Percentiles rank a stretch among this genome's conserved stretches.
These are phyloP conservation scores for Pangasianodon gigas DNA, from an alignment of 2,113 vertebrate species.

Conservation along the genomic window DNA sequence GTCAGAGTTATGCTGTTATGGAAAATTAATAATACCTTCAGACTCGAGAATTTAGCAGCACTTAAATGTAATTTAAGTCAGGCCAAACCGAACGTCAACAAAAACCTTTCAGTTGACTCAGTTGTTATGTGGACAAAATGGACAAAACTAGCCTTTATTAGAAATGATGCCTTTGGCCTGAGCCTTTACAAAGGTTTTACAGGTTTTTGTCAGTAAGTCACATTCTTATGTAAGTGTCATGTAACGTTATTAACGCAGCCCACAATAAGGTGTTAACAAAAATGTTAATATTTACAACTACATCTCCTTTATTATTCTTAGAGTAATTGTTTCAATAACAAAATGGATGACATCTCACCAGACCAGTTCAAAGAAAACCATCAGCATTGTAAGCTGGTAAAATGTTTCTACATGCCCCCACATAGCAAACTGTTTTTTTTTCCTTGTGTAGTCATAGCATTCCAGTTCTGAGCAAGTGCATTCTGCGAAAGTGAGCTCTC, in stretches of 20 bases:
- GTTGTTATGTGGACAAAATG: neutral
- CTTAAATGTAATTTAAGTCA: neutral
- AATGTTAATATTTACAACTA: neutral
- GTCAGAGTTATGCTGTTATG: neutral
- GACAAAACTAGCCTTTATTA: neutral
- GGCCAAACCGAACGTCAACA: neutral
- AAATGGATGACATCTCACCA: neutral
- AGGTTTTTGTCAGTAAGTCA: neutral
- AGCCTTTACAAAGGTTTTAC: neutral
- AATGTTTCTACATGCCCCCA: neutral
- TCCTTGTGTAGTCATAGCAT: neutral
- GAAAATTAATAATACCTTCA: neutral
- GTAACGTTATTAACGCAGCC: neutral
- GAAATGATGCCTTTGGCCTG: neutral
- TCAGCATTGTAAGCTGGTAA: neutral
- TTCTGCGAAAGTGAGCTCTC: slow-evolving; percentile 9
- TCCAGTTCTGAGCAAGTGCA: neutral
- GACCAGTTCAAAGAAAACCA: neutral
- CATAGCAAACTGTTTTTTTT: neutral
- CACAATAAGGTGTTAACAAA: neutral
- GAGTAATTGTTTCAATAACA: neutral
- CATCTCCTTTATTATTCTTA: neutral
- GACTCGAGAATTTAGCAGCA: neutral
- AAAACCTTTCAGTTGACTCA: neutral
- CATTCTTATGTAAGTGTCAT: neutral